Evolutionary conservation across 2,888 invertebrate species (phyloP), one percentile per base, ranked within the genome.

Genomic region (Chrysolina haemoptera): DNA sequence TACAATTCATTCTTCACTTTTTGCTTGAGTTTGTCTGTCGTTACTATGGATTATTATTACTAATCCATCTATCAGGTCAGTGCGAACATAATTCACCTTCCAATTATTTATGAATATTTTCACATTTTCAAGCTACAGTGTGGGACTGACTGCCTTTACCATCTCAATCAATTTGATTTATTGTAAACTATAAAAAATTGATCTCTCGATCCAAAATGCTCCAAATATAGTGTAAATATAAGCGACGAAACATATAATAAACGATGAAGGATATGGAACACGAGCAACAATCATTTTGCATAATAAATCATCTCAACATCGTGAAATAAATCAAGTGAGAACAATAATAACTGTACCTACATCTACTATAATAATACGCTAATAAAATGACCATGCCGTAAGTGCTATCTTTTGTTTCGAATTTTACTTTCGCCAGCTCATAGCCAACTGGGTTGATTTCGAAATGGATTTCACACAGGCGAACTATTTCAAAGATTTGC

Each of bases 281-380:
- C 59, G n/a, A 59, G 35, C 35, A 59, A 22, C 35, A 35, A 59
- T 59, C 14, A 59, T 59, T 35, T 22, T n/a, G 59, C 14, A 35
- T n/a, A 35, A 27, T 27, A 59, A 22, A 16, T 59, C 35, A 59
- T 59, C 35, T 59, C 59, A n/a, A 59, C 59, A 59, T 27, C 35
- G 11, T 59, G 59, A 59, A 59, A 59, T 59, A 35, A 59, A 59
- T 59, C 59, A 59, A 59, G 10, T 59, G 35, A 59, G 35, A 59
- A 59, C 59, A 59, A 59, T 59, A 59, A 59, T 59, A 35, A 59
- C 59, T 35, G 59, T 59, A 59, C 22, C 53, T 53, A 53, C 22
- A 53, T 53, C 53, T 27, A 59, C 59, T 59, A 35, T 59, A 59
- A 35, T 27, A 59, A 59, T 35, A 59, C 27, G 27, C 35, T 59